These are phyloP conservation scores for Poeciliopsis infans DNA, from an alignment of 2,797 vertebrate genomes.

Conservation along the genomic window DNA sequence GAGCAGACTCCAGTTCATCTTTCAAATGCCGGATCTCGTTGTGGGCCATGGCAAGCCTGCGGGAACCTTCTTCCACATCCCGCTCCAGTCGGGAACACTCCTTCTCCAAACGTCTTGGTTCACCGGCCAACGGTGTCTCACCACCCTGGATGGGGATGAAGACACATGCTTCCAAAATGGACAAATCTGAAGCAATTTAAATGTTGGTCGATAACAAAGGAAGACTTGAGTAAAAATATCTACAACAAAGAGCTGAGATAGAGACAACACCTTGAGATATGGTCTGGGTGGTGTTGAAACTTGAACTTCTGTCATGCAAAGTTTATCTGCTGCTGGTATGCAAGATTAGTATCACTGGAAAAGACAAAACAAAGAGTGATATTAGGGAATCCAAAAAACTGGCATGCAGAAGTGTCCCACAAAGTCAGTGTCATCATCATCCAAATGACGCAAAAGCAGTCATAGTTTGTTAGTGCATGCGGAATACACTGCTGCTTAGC, in stretches of 20 bases:
- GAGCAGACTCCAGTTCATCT: conserved; percentile 77
- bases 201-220: not conserved
- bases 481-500: not conserved
- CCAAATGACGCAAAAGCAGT: not conserved
- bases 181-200: not conserved
- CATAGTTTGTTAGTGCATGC: conserved; percentile 39
- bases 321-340: conserved; percentile 32
- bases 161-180: not conserved
- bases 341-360: conserved; percentile 36
- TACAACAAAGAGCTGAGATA: conserved; percentile 24
- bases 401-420: conserved; percentile 30
- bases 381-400: conserved; percentile 1
- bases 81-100: conserved; percentile 65
- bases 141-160: conserved; percentile 42
- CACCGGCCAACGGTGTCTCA: conserved; percentile 56
- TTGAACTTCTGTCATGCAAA: conserved; percentile 56
- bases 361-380: conserved; percentile 17
- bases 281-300: conserved; percentile 20
- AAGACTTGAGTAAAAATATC: not conserved
- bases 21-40: conserved; percentile 80
- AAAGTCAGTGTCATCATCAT: conserved; percentile 9
- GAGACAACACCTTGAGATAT: conserved; percentile 36
- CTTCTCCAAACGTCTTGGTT: conserved; percentile 42
- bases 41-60: conserved; percentile 77
- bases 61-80: conserved; percentile 78